These are phyloP conservation scores for Caranx melampygus DNA, from an alignment of 2,113 vertebrate species.

Conservation along the genomic window DNA sequence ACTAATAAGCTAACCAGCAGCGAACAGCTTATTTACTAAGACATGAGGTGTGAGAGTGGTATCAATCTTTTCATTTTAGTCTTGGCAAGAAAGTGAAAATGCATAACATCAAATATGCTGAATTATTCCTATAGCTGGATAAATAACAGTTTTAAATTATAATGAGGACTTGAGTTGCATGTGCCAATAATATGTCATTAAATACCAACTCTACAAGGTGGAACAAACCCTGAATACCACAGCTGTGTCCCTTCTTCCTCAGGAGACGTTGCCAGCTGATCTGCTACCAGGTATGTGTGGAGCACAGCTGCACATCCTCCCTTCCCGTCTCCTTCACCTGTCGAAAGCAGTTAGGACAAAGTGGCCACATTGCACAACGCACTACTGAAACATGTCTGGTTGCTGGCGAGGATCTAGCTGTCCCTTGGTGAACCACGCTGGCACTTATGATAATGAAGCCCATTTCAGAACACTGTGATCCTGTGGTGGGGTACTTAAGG, in stretches of 20 bases:
- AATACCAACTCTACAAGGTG: constrained; percentile 26
- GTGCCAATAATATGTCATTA: constrained; percentile 12
- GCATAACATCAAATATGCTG: not conserved
- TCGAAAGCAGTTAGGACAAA: constrained; percentile 67
- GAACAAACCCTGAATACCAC: constrained; percentile 35
- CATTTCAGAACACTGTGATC: constrained; percentile 48
- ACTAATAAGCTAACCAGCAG: not conserved
- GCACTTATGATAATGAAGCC: constrained; percentile 71
- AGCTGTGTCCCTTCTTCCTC: constrained; percentile 64
- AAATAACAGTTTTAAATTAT: rapidly evolving
- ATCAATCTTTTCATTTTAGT: not conserved
- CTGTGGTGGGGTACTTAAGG: constrained; percentile 37
- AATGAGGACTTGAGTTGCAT: not conserved
- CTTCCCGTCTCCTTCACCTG: constrained; percentile 68
- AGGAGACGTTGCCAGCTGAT: constrained; percentile 55
- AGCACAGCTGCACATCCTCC: constrained; percentile 59
- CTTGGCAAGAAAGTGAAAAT: not conserved
- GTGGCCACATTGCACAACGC: constrained; percentile 38
- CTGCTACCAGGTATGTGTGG: constrained; percentile 54
- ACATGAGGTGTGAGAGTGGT: not conserved
- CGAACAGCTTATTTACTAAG: not conserved
- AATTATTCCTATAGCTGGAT: not conserved
- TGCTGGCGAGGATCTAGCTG: constrained; percentile 39
- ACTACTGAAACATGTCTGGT: constrained; percentile 46
- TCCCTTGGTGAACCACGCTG: constrained; percentile 53